Evolutionary conservation across 2,888 invertebrate genomes (phyloP).

Genomic region (Plagiodera versicolora): DNA sequence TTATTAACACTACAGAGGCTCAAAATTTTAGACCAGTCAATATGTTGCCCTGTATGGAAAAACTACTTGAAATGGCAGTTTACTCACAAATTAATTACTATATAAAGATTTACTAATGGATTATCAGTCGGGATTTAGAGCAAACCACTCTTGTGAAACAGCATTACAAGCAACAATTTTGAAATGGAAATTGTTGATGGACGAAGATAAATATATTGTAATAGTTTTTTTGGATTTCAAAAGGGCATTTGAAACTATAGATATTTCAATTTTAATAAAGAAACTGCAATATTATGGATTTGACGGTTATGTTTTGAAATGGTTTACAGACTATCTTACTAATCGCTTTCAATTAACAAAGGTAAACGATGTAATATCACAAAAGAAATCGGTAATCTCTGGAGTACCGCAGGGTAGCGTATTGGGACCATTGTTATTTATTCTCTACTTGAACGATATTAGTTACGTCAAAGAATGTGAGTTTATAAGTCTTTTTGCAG

Average conservation of each 20-base stretch:
- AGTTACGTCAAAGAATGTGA: slow-evolving; percentile 1
- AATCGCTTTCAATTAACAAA: neutral
- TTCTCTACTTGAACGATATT: slow-evolving; percentile 3
- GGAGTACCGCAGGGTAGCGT: slow-evolving; percentile 7
- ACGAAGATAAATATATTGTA: too few relatives aligned
- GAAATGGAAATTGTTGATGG: too few relatives aligned
- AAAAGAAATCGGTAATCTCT: neutral
- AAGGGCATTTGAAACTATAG: neutral
- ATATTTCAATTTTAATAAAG: neutral
- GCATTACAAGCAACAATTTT: neutral
- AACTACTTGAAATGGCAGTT: slow-evolving; percentile 5
- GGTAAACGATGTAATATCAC: neutral
- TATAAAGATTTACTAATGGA: slow-evolving; percentile 1
- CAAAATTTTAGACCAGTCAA: neutral
- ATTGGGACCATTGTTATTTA: neutral
- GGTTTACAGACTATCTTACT: neutral
- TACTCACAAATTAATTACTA: neutral
- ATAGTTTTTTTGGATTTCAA: neutral
- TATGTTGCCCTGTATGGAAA: slow-evolving; percentile 1
- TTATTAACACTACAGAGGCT: neutral
- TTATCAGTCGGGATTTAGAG: slow-evolving; percentile 2
- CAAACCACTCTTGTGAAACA: slow-evolving; percentile 2
- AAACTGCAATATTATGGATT: neutral
- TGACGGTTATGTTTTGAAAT: neutral
- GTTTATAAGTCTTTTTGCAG: neutral